phyloP scores from a whole-genome alignment of 2,113 vertebrate species.

The Alligator mississippiensis region DNA sequence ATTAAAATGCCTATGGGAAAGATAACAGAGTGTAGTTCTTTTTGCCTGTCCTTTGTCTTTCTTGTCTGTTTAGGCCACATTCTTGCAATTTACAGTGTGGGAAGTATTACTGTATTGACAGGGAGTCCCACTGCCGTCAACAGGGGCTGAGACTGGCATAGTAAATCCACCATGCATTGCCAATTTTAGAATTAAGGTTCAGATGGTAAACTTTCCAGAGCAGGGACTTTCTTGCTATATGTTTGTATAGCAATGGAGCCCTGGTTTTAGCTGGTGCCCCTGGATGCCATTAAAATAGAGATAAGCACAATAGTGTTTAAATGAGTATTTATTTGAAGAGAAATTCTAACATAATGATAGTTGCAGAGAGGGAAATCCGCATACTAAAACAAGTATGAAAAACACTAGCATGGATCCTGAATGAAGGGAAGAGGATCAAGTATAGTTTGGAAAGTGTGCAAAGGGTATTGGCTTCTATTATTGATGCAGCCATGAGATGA shows the following conservation, averaged over 20 bases:
- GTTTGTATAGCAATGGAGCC: not conserved
- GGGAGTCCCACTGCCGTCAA: not conserved
- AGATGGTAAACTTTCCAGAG: not conserved
- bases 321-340: not conserved
- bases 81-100: conserved; percentile 24
- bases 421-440: not conserved
- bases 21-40: not conserved
- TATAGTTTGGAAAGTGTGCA: not conserved
- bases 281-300: not conserved
- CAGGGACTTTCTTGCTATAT: not conserved
- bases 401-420: not conserved
- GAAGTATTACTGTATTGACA: not conserved
- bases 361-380: not conserved
- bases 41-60: not conserved
- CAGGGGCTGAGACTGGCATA: not conserved
- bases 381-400: not conserved
- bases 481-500: not conserved
- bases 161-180: not conserved
- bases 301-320: not conserved
- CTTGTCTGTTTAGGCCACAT: not conserved
- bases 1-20: not conserved
- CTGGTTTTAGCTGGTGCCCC: not conserved
- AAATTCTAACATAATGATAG: not conserved
- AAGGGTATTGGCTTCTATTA: not conserved
- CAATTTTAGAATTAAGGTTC: not conserved